Percentiles rank a stretch among this genome's conserved stretches.
Evolutionary conservation across 2,113 vertebrate species (phyloP).

Genomic region (Oncorhynchus clarkii): DNA sequence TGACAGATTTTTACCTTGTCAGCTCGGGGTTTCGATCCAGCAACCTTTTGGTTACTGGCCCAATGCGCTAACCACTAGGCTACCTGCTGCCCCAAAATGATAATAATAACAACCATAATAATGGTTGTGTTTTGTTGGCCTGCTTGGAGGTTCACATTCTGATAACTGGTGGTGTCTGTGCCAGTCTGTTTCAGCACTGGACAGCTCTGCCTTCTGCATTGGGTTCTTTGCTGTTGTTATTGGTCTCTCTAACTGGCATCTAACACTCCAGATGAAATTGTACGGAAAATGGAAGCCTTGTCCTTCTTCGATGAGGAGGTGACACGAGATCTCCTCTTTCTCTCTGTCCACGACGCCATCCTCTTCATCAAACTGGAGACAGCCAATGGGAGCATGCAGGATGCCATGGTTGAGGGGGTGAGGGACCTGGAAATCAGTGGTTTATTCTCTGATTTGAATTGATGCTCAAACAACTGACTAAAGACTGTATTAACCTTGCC

Average conservation of each 20-base stretch:
- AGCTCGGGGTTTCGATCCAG: too few species aligned
- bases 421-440: not conserved
- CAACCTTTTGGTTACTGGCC: too few species aligned
- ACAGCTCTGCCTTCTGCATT: not conserved
- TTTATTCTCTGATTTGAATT: too few species aligned
- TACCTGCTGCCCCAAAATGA: too few species aligned
- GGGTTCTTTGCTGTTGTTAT: not conserved
- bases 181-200: not conserved
- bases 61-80: too few species aligned
- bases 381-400: conserved; percentile 62
- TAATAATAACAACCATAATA: too few species aligned
- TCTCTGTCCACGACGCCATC: conserved; percentile 83
- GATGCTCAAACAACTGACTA: not conserved
- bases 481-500: not conserved
- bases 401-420: conserved; percentile 80
- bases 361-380: conserved; percentile 75
- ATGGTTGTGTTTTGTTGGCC: too few species aligned
- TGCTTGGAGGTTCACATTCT: not conserved
- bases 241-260: conserved; percentile 8
- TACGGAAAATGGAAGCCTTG: conserved; percentile 78
- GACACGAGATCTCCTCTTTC: conserved; percentile 79
- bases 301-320: conserved; percentile 81
- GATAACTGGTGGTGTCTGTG: not conserved
- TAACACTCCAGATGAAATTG: conserved; percentile 72
- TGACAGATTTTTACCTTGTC: too few species aligned